Evolutionary conservation across 30 jellyfish, hydroid and myxozoan genomes (phyloP).

Genomic region (Hydra vulgaris): DNA sequence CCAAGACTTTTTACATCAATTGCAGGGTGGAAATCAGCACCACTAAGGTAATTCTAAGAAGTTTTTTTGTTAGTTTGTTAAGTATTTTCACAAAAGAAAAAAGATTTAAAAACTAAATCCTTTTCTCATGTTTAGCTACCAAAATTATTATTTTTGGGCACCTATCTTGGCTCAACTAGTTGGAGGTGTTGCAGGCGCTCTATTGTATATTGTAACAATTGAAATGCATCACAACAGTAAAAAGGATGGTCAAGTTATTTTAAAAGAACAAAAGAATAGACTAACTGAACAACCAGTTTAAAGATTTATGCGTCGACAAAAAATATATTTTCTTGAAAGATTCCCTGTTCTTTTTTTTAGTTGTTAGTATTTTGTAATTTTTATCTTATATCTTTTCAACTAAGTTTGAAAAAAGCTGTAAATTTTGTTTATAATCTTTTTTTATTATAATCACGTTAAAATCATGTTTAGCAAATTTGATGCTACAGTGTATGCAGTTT

Average conservation of each 20-base stretch:
- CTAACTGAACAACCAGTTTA: background rate
- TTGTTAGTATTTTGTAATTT: too few species aligned
- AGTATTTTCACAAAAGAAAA: too few species aligned
- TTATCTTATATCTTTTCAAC: too few species aligned
- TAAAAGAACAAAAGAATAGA: background rate
- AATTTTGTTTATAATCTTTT: too few species aligned
- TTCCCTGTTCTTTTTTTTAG: background rate
- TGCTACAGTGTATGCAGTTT: too few species aligned
- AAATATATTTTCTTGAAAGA: background rate
- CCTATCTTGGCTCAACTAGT: slow-evolving; percentile 63
- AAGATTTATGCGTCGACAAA: background rate
- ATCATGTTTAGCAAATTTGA: too few species aligned
- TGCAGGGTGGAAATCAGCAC: slow-evolving; percentile 87
- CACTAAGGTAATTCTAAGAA: slow-evolving; percentile 44
- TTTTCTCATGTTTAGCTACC: slow-evolving; percentile 22
- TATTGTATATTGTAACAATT: slow-evolving; percentile 45
- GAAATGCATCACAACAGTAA: slow-evolving; percentile 39
- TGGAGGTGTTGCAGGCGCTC: slow-evolving; percentile 72
- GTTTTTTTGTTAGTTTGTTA: too few species aligned
- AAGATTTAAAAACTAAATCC: background rate
- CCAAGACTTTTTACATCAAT: slow-evolving; percentile 80
- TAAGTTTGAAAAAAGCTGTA: too few species aligned
- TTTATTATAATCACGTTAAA: too few species aligned
- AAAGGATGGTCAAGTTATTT: background rate
- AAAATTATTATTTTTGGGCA: slow-evolving; percentile 65